Percentiles rank a stretch among this genome's conserved stretches.
Evolutionary conservation across 2,113 vertebrate genomes (phyloP).

Genomic region (Thunnus thynnus): DNA sequence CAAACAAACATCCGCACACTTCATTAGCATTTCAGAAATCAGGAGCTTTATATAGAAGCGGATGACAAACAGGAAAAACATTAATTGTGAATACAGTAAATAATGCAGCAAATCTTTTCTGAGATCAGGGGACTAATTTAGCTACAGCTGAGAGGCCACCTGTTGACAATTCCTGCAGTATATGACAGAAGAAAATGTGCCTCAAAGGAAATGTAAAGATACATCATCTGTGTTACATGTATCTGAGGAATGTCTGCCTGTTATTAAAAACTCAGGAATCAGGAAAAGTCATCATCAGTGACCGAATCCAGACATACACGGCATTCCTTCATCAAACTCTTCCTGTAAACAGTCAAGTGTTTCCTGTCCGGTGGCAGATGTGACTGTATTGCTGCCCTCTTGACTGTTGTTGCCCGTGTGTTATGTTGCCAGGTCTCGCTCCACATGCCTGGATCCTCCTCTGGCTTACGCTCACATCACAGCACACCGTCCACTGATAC

Average conservation of each 20-base stretch:
- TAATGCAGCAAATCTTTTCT: constrained; percentile 65
- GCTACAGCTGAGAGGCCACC: constrained; percentile 65
- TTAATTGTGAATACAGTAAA: constrained; percentile 75
- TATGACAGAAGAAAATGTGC: constrained; percentile 41
- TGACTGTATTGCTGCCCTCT: constrained; percentile 47
- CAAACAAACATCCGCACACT: constrained; percentile 81
- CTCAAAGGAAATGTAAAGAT: constrained; percentile 44
- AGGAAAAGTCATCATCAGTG: constrained; percentile 77
- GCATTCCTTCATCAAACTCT: constrained; percentile 80
- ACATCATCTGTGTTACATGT: constrained; percentile 42
- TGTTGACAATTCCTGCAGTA: constrained; percentile 64
- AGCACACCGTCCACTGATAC: constrained; percentile 56
- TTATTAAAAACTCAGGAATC: constrained; percentile 74
- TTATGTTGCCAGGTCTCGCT: constrained; percentile 53
- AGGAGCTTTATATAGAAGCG: constrained; percentile 67
- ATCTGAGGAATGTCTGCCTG: constrained; percentile 72
- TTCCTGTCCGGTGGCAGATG: constrained; percentile 80
- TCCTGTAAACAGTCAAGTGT: constrained; percentile 87
- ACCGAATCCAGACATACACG: constrained; percentile 55
- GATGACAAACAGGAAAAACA: constrained; percentile 84
- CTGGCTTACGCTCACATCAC: constrained; percentile 54
- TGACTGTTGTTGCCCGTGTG: constrained; percentile 44
- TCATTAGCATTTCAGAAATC: constrained; percentile 74
- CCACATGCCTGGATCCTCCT: constrained; percentile 54
- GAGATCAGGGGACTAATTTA: constrained; percentile 70